Conservation (phyloP, 2,797 vertebrate genomes). For the Pseudochromis fuscus region DNA sequence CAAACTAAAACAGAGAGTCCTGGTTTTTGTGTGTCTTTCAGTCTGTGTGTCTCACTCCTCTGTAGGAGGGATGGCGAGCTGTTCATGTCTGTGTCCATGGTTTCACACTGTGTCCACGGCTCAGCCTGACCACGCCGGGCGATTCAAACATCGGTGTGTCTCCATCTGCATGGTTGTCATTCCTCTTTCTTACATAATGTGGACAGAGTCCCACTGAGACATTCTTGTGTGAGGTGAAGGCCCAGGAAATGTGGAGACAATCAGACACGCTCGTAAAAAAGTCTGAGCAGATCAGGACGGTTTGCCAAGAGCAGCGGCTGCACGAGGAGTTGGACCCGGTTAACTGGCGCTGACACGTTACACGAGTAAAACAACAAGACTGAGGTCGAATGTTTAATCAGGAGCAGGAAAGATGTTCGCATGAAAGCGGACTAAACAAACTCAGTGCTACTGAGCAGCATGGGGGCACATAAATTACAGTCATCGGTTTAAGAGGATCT, state of each 20-base stretch:
- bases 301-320: conserved; percentile 44
- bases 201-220: conserved; percentile 44
- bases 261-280: conserved; percentile 68
- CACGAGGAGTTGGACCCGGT: conserved; percentile 33
- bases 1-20: neutral
- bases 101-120: conserved; percentile 16
- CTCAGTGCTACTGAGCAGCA: conserved; percentile 21
- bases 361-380: conserved; percentile 43
- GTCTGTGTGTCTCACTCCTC: neutral
- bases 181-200: conserved; percentile 60
- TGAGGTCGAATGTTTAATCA: conserved; percentile 35
- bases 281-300: conserved; percentile 39
- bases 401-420: neutral
- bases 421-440: conserved; percentile 17
- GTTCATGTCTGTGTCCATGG: neutral
- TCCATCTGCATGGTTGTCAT: conserved; percentile 62
- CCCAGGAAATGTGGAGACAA: conserved; percentile 72
- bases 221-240: conserved; percentile 63
- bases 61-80: neutral
- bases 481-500: conserved; percentile 11
- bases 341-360: conserved; percentile 51
- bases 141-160: conserved; percentile 47
- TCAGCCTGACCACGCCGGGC: conserved; percentile 14
- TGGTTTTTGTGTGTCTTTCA: neutral
- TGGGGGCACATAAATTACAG: conserved; percentile 30